A percentile compares a stretch with the other conserved stretches of the same genome.
phyloP scores from a whole-genome alignment of 2,113 vertebrate genomes.

The Lasiurus cinereus region DNA sequence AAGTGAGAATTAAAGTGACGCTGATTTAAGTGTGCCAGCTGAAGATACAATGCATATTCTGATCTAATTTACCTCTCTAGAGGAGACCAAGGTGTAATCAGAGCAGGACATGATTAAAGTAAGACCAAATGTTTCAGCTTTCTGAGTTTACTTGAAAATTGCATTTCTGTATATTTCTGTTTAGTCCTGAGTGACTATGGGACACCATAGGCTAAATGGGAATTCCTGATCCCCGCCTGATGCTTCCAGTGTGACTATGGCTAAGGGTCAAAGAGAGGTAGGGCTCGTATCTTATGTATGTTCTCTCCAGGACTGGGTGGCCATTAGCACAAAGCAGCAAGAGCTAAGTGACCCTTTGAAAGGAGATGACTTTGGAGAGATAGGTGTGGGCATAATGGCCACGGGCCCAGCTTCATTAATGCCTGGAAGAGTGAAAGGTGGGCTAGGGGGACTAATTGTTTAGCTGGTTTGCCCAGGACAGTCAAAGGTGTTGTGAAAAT shows the following conservation, averaged over 20 bases:
- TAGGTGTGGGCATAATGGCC: not conserved
- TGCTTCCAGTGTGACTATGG: not conserved
- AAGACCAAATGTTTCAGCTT: not conserved
- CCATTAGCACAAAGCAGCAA: conserved; percentile 2
- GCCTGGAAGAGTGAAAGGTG: not conserved
- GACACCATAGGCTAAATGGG: not conserved
- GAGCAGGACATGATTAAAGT: conserved; percentile 7
- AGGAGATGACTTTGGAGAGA: not conserved
- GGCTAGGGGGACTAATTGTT: not conserved
- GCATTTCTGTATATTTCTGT: not conserved
- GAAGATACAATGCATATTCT: not conserved
- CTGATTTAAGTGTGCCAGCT: conserved; percentile 44
- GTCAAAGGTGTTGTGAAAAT: not conserved
- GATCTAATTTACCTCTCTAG: conserved; percentile 43
- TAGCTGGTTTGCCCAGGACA: not conserved
- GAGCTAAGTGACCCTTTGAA: not conserved
- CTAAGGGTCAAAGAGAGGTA: not conserved
- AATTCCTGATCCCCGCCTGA: not conserved
- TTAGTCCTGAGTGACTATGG: not conserved
- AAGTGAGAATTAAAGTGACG: conserved; percentile 15
- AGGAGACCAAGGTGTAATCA: not conserved
- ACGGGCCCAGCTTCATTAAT: not conserved
- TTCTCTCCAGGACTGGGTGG: not conserved
- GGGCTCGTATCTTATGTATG: not conserved
- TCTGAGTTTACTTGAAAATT: conserved; percentile 22